Base-by-base conservation (phyloP, 1,140 invertebrate genomes). In the Bombus picipes region DNA sequence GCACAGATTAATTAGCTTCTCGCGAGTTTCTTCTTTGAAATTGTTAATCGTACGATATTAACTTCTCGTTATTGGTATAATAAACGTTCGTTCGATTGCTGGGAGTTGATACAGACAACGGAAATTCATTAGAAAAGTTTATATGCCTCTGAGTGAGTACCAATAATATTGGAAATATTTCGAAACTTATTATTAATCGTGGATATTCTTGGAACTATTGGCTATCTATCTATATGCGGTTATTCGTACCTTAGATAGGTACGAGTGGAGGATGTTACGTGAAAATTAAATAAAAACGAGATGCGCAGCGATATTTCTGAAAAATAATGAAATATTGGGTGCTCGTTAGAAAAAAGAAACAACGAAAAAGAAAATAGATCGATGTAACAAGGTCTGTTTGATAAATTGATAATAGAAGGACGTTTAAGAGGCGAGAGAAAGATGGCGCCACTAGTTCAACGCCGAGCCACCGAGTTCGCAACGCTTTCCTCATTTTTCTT, bases 381-480 rank as follows among this genome's bases (percentile, higher is more conserved):
- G 68, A 57, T n/a, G 39, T 2, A 62, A 39, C 22, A 5, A 15
- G 4, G 34, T 43, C 13, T 59, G 70, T 72, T 10, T 53, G 43
- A 83, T 83, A 72, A 83, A 72, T 78, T 83, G 66, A 83, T 87
- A 72, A 83, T 43, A 66, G 83, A 53, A 59, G 59, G 75, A 81
- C 28, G 83, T 87, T 87, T 80, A 81, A 15, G 28, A 70, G 10
- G 12, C 43, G 53, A 22, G 43, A 4, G 72, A 72, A 87, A 85
- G 86, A 87, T 87, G 86, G 86, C 86, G 86, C 86, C 86, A 87
- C 59, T 5, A 1, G 83, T 57, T 53, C 34, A 62, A 22, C 12
- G 9, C 32, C 32, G 32, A 39, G 13, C 37, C n/a, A 70, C 3
- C 28, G n/a, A 0, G n/a, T 41, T 57, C 66, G 0, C 37, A 2